Base-by-base conservation (phyloP, 2,797 vertebrate genomes). In the Pristis pectinata region DNA sequence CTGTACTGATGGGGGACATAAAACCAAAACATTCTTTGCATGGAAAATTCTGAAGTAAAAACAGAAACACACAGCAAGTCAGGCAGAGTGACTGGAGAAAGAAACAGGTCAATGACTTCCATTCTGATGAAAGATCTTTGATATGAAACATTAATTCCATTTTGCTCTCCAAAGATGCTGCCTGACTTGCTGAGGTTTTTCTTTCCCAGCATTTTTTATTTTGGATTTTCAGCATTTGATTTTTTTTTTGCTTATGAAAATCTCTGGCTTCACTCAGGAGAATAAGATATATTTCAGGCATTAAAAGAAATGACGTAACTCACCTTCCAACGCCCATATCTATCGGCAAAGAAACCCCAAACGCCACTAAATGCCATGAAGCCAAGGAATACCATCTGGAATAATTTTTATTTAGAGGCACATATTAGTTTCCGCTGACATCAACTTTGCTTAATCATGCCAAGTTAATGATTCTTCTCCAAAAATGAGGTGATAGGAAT, bases 301-400 rank as follows among this genome's bases (percentile, higher is more conserved):
- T 72, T 44, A 34, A 44, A 53, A 74, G 3, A 34, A 74, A 76
- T 53, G 1, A 56, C 53, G 56, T 22, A 61, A 93, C 96, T 95
- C 95, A 99, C 99, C 98, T 98, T 99, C 98, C 98, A 98, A 95
- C 98, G 98, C 41, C 99, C 98, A 0, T 98, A 98, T 96, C 96
- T 96, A 96, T 99, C 98, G 0, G 99, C 98, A 11, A 99, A 44
- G 94, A 98, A 97, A 93, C 99, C 99, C 0, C 98, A 96, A 24
- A 98, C 89, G 17, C 98, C 96, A 30, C 99, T 99, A 96, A 98
- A 98, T 0, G 98, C 19, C 98, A 99, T 99, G 96, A 98, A 99
- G 94, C 98, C 99, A 30, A 99, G 97, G 95, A 99, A 99, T 96
- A 99, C 98, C 98, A 99, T 99, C 99, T 99, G 95, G 44, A 94